Evolutionary conservation across 2,113 vertebrate genomes (phyloP).

Genomic region (Xenotilapia leptura): DNA sequence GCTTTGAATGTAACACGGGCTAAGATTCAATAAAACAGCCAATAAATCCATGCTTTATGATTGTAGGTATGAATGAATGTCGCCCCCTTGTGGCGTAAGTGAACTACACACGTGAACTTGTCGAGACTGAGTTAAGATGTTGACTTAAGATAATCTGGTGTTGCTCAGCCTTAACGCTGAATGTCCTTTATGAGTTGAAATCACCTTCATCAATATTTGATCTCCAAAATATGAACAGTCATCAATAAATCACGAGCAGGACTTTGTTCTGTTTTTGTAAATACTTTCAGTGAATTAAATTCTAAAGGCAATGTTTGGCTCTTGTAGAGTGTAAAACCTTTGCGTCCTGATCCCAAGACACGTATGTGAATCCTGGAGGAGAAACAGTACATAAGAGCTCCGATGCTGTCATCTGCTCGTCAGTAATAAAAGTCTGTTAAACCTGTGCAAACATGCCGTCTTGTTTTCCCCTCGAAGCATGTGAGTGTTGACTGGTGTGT

Average conservation of each 20-base stretch:
- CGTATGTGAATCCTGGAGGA: background rate
- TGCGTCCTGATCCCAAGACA: background rate
- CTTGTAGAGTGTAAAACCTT: background rate
- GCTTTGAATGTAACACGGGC: background rate
- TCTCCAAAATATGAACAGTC: background rate
- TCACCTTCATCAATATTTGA: rapidly evolving
- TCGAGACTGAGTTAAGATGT: background rate
- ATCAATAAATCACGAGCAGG: background rate
- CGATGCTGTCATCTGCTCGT: background rate
- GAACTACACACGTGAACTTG: background rate
- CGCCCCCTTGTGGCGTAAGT: background rate
- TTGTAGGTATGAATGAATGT: rapidly evolving
- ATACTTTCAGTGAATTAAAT: background rate
- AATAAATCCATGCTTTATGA: background rate
- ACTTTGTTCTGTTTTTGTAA: background rate
- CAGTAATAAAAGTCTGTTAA: background rate
- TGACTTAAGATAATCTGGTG: background rate
- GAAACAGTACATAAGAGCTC: rapidly evolving
- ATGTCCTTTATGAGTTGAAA: rapidly evolving
- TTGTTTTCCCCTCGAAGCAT: rapidly evolving
- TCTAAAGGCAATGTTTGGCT: background rate
- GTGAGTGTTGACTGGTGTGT: background rate
- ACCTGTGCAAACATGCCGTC: rapidly evolving
- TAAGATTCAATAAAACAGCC: background rate
- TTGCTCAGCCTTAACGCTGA: background rate